Base-by-base conservation (phyloP, 2,888 invertebrate genomes). In the Drosophila yooni region DNA sequence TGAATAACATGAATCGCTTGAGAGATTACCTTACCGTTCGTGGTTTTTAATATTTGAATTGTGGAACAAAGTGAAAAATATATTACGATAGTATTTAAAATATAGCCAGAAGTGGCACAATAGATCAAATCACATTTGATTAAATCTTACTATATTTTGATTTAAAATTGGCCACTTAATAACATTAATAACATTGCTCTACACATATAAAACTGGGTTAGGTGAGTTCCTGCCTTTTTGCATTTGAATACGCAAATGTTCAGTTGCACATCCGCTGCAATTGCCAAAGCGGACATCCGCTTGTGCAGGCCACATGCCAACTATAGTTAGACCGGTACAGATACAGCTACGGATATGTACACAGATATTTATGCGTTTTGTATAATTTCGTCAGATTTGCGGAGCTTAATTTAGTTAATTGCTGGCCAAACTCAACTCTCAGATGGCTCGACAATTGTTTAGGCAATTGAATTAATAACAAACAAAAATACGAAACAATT, bases 401-500 rank as follows among this genome's bases (percentile, higher is more conserved):
- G 3, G 15, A n/a, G 11, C n/a, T n/a, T 4, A 21, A 43, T 21
- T n/a, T 36, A 11, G 61, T 43, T 38, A 57, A 63, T 59, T 65
- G 40, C 15, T 21, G 56, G 27, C 2, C 31, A 3, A 31, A 50
- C 18, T 10, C 18, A 51, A 54, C 40, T 43, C 25, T 15, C 18
- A 57, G 25, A 54, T 50, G 40, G 46, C n/a, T 29, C 63, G 59
- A 64, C 43, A 74, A 69, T 69, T 70, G 69, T 31, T 59, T 54
- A 31, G 68, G 46, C 69, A 63, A 65, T 60, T 69, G 70, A 59
- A 66, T 77, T 62, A 78, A 66, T 54, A 65, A 29, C 54, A 70
- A 65, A 70, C 51, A 50, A 65, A 51, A 51, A 50, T 60, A 57
- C 56, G 57, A 78, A 82, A 71, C 71, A 81, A 75, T 81, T 81